Evolutionary conservation across 2,113 vertebrate species (phyloP), one percentile per base, ranked within the genome.

Genomic region (Sapayoa aenigma): DNA sequence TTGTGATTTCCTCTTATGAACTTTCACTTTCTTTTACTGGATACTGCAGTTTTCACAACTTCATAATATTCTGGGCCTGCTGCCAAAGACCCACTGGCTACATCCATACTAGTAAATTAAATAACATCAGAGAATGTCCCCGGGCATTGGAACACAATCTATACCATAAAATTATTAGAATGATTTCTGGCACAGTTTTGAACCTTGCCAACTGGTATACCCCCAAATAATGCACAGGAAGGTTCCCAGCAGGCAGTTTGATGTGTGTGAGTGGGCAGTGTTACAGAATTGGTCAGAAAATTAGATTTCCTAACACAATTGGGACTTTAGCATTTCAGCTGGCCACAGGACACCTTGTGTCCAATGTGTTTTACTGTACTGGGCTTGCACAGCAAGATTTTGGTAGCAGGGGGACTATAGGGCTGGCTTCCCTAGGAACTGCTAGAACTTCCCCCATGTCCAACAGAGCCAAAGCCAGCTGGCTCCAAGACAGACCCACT

Each of bases 41-140:
- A 89, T 92, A 59, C 50, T 52, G 39, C 50, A 77, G 59, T 89
- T 95, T 93, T 90, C 59, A 71, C 33, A 42, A 19, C 53, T 95
- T 77, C 85, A 58, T 89, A 74, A 86, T 35, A 86, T 90, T 84
- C 92, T 67, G 80, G 83, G 94, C 89, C 86, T 63, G 76, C 52
- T 92, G 92, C 88, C 96, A 96, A 82, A 90, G 76, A 78, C 95
- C 92, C 92, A 86, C 86, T 41, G 73, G 94, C 92, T 96, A 86
- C 55, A 89, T 47, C 66, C 60, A 81, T 19, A 20, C 56, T 39
- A 71, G 47, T 72, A 95, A 90, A 94, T 95, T 81, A 94, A 95
- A 92, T 72, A 89, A 49, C 56, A 90, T 52, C 83, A 93, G 83
- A 60, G 52, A 93, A 94, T 5, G 2, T 82, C 86, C 91, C 66